These are phyloP conservation scores for Hyperopisus bebe DNA, from an alignment of 2,113 vertebrate species.

Conservation along the genomic window DNA sequence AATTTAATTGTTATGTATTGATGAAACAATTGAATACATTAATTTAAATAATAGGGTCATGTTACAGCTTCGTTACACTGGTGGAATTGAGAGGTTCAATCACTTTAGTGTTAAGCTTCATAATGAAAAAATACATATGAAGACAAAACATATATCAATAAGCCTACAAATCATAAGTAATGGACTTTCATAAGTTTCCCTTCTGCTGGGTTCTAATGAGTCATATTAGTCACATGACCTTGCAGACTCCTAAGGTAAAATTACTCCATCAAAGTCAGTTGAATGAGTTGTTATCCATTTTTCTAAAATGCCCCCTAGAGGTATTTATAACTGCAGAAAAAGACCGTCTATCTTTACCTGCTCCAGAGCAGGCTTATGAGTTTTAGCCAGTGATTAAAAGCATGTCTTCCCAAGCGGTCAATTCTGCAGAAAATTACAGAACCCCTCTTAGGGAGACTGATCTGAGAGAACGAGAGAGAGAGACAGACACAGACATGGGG, in stretches of 20 bases:
- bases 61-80: background rate
- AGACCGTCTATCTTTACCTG: background rate
- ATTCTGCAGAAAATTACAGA: constrained; percentile 2
- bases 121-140: background rate
- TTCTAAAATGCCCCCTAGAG: background rate
- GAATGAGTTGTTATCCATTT: constrained; percentile 4
- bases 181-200: background rate
- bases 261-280: background rate
- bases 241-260: background rate
- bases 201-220: background rate
- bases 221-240: background rate
- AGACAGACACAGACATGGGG: background rate
- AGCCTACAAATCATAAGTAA: background rate
- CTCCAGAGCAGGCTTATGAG: background rate
- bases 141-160: background rate
- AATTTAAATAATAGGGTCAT: background rate
- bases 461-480: background rate
- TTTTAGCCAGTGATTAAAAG: background rate
- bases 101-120: background rate
- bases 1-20: background rate
- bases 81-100: background rate
- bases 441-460: background rate
- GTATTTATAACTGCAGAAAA: background rate
- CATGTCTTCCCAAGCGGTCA: background rate
- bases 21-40: background rate